Percentiles rank a stretch among this genome's conserved stretches.
Evolutionary conservation across 2,888 invertebrate genomes (phyloP).

Genomic region (Aleiodes leptofemur): DNA sequence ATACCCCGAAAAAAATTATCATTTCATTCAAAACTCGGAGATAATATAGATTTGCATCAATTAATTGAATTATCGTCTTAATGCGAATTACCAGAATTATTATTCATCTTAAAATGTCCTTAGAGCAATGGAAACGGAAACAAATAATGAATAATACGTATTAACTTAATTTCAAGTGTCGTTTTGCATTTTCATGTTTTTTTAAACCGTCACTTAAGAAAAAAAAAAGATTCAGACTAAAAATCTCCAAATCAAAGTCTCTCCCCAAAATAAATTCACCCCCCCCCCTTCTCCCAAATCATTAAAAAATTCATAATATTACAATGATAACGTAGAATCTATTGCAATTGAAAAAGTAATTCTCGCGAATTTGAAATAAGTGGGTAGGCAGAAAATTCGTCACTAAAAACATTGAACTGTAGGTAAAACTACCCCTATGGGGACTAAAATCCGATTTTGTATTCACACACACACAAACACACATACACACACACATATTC

Average conservation of each 20-base stretch:
- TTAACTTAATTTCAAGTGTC: too few species aligned
- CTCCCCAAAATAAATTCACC: neutral
- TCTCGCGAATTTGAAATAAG: neutral
- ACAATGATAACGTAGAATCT: constrained; percentile 11
- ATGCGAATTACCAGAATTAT: too few species aligned
- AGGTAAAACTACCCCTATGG: constrained; percentile 4
- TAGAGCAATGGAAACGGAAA: too few species aligned
- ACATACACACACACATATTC: neutral
- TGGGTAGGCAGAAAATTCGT: constrained; percentile 5
- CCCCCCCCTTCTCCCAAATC: neutral
- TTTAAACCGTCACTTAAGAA: too few species aligned
- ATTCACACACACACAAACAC: constrained; percentile 16
- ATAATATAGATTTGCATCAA: too few species aligned
- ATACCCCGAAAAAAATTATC: too few species aligned
- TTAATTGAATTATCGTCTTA: too few species aligned
- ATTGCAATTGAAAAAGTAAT: constrained; percentile 20
- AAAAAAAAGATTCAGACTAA: too few species aligned
- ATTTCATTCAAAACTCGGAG: too few species aligned
- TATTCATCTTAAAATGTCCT: too few species aligned
- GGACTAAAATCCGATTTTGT: constrained; percentile 21
- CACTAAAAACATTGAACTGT: neutral
- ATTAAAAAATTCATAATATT: neutral
- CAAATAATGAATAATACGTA: too few species aligned
- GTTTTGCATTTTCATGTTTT: too few species aligned
- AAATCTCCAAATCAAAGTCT: neutral